Conservation (phyloP, 2,113 vertebrate genomes). For the Larimichthys crocea region DNA sequence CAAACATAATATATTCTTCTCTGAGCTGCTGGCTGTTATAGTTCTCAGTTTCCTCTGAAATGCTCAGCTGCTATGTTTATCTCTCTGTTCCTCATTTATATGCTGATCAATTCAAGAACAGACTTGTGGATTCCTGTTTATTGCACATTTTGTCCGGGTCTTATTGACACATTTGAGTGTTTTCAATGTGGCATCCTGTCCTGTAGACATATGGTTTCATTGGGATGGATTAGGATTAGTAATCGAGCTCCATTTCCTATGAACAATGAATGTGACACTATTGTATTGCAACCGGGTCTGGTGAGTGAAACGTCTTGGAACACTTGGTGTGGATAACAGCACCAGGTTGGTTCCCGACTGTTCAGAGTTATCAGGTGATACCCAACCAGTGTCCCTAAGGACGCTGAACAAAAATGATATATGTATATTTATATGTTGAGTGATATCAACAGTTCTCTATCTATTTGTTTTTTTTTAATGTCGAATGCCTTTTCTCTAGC, state of each 20-base stretch:
- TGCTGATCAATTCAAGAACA: constrained; percentile 35
- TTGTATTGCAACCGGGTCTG: constrained; percentile 36
- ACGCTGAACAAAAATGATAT: background rate
- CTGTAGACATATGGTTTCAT: constrained; percentile 61
- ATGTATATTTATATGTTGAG: background rate
- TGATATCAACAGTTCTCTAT: background rate
- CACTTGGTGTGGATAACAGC: constrained; percentile 24
- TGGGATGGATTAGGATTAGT: constrained; percentile 61
- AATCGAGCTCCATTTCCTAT: constrained; percentile 61
- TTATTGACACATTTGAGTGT: constrained; percentile 20
- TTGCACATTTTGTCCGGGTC: constrained; percentile 35
- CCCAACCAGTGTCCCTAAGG: background rate
- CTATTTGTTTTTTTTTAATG: background rate
- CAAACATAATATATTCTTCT: constrained; percentile 30
- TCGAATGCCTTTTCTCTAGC: background rate
- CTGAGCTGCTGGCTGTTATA: constrained; percentile 6
- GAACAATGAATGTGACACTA: constrained; percentile 58
- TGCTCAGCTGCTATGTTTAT: constrained; percentile 17
- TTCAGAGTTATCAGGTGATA: constrained; percentile 22
- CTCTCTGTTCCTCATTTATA: constrained; percentile 57
- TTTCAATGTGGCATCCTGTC: constrained; percentile 57
- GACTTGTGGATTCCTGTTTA: constrained; percentile 23
- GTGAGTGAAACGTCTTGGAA: constrained; percentile 44
- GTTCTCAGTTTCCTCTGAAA: constrained; percentile 19
- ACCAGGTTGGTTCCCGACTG: constrained; percentile 1